A percentile compares a stretch with the other conserved stretches of the same genome.
Conservation (phyloP, 2,113 vertebrate species). For the Bubo bubo region DNA sequence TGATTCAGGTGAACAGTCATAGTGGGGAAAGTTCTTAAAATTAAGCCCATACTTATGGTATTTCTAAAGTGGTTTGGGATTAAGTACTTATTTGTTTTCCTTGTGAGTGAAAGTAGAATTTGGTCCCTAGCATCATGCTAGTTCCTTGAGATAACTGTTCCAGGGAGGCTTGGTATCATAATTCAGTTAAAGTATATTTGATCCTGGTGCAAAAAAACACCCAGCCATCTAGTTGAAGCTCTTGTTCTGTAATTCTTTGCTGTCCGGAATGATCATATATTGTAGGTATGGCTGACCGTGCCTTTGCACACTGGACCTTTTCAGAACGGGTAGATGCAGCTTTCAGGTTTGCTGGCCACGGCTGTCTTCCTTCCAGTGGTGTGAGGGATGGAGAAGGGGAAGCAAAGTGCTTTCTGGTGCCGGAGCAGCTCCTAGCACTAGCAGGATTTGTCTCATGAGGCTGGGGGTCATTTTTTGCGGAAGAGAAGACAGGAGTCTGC, state of each 20-base stretch:
- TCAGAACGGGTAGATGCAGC: accelerated
- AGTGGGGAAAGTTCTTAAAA: not conserved
- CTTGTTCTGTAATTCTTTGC: not conserved
- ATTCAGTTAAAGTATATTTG: not conserved
- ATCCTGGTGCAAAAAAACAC: not conserved
- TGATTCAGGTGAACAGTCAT: not conserved
- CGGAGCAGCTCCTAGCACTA: not conserved
- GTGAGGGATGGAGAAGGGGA: not conserved
- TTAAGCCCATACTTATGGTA: not conserved
- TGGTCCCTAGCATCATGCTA: not conserved
- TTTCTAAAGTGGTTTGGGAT: not conserved
- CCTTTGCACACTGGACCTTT: not conserved
- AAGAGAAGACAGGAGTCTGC: not conserved
- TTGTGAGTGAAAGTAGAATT: not conserved
- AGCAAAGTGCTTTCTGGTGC: not conserved
- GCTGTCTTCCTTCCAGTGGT: not conserved
- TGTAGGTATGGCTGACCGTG: not conserved
- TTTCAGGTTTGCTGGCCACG: not conserved
- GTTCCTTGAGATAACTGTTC: not conserved
- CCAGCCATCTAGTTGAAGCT: not conserved
- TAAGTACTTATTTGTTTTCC: not conserved
- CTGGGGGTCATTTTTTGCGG: not conserved
- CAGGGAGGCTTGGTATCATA: not conserved
- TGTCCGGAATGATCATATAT: accelerated
- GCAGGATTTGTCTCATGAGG: not conserved